phyloP scores from a whole-genome alignment of 2,113 vertebrate genomes.

The Poecile atricapillus region DNA sequence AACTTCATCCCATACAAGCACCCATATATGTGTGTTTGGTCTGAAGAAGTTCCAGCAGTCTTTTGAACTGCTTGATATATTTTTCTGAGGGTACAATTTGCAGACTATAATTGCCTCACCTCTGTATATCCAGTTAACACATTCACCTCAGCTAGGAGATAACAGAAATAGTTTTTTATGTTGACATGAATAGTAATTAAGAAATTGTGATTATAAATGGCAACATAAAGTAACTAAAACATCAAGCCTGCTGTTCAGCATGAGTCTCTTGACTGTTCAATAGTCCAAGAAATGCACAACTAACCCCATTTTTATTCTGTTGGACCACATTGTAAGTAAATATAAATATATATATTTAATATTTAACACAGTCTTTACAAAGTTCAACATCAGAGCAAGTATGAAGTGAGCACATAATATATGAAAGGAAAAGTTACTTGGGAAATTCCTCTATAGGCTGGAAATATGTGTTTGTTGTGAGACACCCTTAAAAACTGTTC shows the following conservation, averaged over 20 bases:
- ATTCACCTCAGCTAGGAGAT: not conserved
- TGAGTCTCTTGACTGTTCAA: not conserved
- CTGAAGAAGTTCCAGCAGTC: not conserved
- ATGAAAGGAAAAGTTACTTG: not conserved
- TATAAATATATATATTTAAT: not conserved
- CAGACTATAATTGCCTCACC: not conserved
- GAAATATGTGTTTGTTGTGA: not conserved
- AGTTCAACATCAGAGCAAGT: not conserved
- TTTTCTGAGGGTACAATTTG: not conserved
- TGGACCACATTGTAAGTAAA: not conserved
- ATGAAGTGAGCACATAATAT: not conserved
- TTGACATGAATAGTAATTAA: not conserved
- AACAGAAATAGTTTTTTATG: not conserved
- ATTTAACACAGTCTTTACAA: not conserved
- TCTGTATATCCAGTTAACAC: accelerated
- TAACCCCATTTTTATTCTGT: not conserved
- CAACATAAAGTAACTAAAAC: not conserved
- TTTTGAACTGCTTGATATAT: not conserved
- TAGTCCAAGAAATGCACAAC: not conserved
- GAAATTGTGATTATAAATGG: not conserved
- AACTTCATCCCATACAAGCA: not conserved
- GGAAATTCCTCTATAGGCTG: not conserved
- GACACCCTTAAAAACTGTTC: not conserved
- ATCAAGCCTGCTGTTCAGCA: not conserved
- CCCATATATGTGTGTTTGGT: not conserved